Base-by-base conservation (phyloP, 2,797 vertebrate species). In the Aulostomus chinensis region DNA sequence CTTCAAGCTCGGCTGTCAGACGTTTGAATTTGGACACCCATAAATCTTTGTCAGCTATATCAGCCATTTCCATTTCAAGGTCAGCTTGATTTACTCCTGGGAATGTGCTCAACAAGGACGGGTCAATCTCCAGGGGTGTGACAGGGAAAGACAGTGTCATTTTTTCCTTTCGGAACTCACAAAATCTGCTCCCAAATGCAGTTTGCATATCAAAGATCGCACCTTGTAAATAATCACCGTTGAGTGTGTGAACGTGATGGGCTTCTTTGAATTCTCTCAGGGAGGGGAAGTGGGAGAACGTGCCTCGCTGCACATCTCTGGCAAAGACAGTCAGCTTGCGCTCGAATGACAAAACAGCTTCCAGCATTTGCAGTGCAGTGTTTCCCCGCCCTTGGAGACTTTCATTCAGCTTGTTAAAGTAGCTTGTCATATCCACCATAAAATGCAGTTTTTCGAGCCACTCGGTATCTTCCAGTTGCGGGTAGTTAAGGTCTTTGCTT, bases 261-360 rank as follows among this genome's bases (percentile, higher is more conserved):
- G 0, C 14, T 12, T 66, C 17, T 61, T 30, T 57, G 41, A 65
- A 65, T n/a, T 60, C 35, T 41, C 55, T 64, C 6, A 64, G 28
- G 8, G 54, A 48, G 31, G 48, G 32, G 42, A 69, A 42, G 37
- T 67, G 49, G 29, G 47, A 65, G 15, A 52, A 22, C 1, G 29
- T 46, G 1, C 35, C 40, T 48, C 7, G 3, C 9, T 57, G 61
- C 17, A 31, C 13, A 53, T 58, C 48, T 70, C 58, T 76, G n/a
- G 43, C 51, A 1, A 73, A 49, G 1, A 78, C 61, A 3, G n/a
- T n/a, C n/a, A n/a, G 67, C 29, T 75, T 80, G 42, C 16, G 56
- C 54, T 80, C 51, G 9, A 73, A 76, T 18, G 51, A 29, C 13
- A 41, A 43, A 42, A 65, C 40, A 24, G 34, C 28, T 17, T 49